phyloP scores from a whole-genome alignment of 2,888 invertebrate species.

The Tetragonisca angustula region DNA sequence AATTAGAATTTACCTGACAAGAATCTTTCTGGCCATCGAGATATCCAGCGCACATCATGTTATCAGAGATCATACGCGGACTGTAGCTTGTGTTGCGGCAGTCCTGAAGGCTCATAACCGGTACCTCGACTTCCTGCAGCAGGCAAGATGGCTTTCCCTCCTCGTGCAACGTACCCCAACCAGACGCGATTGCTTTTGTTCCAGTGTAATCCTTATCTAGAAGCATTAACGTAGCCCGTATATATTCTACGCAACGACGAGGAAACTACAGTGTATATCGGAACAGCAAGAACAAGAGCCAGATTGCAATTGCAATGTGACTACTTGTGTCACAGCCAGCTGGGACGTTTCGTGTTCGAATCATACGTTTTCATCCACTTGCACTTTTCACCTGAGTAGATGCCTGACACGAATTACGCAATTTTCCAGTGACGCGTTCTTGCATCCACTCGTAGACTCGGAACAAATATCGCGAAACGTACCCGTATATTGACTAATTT shows the following conservation, averaged over 20 bases:
- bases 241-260: not conserved
- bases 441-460: conserved; percentile 16
- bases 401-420: conserved; percentile 34
- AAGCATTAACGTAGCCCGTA: conserved; percentile 43
- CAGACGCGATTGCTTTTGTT: conserved; percentile 90
- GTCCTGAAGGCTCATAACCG: conserved; percentile 84
- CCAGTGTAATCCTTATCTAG: conserved; percentile 90
- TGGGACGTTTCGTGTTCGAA: not conserved
- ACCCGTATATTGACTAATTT: conserved; percentile 77
- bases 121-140: conserved; percentile 93
- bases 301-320: not conserved
- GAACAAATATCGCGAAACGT: conserved; percentile 48
- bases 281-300: not conserved
- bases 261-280: not conserved
- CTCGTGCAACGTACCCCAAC: conserved; percentile 95
- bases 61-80: conserved; percentile 93
- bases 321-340: not conserved
- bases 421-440: not conserved
- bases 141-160: conserved; percentile 94
- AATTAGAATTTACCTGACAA: conserved; percentile 88
- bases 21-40: conserved; percentile 91
- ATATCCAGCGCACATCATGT: conserved; percentile 95
- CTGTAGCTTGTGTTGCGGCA: conserved; percentile 90
- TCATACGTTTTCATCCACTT: conserved; percentile 27
- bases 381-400: conserved; percentile 18